These are phyloP conservation scores for Desmophyllum pertusum DNA, from an alignment of 92 coral and sea anemone species.

Conservation along the genomic window DNA sequence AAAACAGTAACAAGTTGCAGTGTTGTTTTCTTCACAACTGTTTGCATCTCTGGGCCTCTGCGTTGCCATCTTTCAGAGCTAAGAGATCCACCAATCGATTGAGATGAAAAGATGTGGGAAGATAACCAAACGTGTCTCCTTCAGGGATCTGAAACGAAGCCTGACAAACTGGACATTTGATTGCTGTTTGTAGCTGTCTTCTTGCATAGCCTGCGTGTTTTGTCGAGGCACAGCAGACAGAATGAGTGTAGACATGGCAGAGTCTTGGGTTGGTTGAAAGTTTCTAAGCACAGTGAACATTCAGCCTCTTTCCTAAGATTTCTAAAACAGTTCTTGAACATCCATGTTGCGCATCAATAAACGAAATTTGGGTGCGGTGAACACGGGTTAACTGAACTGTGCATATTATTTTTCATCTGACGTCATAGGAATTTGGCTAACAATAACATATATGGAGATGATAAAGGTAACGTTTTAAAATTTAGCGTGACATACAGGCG, in stretches of 20 bases:
- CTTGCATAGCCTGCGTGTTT: constrained; percentile 3
- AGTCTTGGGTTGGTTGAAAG: constrained; percentile 24
- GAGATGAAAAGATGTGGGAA: constrained; percentile 35
- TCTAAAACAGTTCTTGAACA: constrained; percentile 15
- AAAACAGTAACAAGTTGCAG: constrained; percentile 30
- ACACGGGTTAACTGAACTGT: too few species aligned
- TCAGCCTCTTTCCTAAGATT: constrained; percentile 26
- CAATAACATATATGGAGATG: too few species aligned
- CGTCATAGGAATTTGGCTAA: background rate
- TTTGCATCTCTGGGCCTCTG: constrained; percentile 31
- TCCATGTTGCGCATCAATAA: constrained; percentile 1
- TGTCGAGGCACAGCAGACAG: constrained; percentile 27
- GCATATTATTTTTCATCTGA: background rate
- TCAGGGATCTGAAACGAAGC: constrained; percentile 14
- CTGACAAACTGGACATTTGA: constrained; percentile 29
- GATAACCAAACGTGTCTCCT: constrained; percentile 6
- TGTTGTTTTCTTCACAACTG: constrained; percentile 26
- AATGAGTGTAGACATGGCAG: constrained; percentile 26
- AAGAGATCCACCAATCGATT: constrained; percentile 29
- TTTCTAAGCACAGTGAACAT: constrained; percentile 27
- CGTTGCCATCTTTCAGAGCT: constrained; percentile 25
- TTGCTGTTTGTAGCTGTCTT: constrained; percentile 16
- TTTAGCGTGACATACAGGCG: too few species aligned
- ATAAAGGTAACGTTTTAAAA: too few species aligned
- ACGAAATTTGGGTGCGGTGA: background rate